Conservation (phyloP, 2,113 vertebrate species). For the Hemichromis elongatus region DNA sequence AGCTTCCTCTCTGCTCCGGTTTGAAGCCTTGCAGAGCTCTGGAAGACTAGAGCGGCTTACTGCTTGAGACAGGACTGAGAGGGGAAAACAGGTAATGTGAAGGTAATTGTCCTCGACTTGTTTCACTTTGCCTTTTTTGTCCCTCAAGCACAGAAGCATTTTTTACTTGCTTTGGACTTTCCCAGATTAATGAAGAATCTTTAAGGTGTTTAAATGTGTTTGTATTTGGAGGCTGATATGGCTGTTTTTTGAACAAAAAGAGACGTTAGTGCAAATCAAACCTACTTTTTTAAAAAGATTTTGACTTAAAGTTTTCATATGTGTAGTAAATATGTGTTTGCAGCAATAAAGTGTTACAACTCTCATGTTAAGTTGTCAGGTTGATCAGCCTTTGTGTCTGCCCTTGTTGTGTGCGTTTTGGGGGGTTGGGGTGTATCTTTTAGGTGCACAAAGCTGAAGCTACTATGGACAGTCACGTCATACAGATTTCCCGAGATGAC, state of each 20-base stretch:
- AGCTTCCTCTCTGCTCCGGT: not conserved
- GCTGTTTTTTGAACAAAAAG: not conserved
- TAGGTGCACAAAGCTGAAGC: not conserved
- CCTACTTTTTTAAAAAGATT: not conserved
- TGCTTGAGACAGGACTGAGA: not conserved
- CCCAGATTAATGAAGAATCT: not conserved
- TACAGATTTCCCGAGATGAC: constrained; percentile 88
- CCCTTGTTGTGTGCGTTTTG: not conserved
- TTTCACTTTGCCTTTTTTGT: not conserved
- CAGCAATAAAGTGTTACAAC: not conserved
- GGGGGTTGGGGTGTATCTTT: not conserved
- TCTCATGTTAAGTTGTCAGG: not conserved
- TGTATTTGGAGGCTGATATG: not conserved
- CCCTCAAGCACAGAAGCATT: not conserved
- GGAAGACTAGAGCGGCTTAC: not conserved
- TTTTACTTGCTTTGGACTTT: not conserved
- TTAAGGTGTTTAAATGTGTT: not conserved
- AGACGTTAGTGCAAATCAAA: not conserved
- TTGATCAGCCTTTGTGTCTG: not conserved
- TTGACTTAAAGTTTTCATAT: not conserved
- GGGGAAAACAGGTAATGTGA: not conserved
- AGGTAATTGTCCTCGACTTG: constrained; percentile 12
- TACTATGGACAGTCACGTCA: constrained; percentile 84
- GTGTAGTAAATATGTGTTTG: not conserved
- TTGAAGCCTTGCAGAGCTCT: not conserved